Percentiles rank a stretch among this genome's conserved stretches.
Conservation (phyloP, 2,797 vertebrate species). For the Gephyroberyx darwinii region DNA sequence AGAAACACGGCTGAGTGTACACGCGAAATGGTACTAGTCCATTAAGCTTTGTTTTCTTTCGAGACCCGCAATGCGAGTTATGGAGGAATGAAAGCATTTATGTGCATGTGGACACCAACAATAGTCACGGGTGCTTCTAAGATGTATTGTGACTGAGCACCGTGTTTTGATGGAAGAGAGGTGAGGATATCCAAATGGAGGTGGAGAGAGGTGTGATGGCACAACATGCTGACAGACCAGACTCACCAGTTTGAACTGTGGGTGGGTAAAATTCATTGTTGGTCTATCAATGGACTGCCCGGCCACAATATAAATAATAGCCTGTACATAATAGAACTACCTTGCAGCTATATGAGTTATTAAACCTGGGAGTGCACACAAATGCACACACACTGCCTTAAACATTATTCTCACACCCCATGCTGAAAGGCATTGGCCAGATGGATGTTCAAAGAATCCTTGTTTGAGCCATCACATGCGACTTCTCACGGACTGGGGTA, state of each 20-base stretch:
- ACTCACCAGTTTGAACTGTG: conserved; percentile 31
- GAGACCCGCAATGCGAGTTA: conserved; percentile 17
- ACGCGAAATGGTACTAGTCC: conserved; percentile 44
- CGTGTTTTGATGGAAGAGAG: conserved; percentile 22
- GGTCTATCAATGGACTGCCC: background rate
- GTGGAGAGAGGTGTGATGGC: background rate
- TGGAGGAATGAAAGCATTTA: conserved; percentile 28
- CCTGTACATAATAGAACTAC: background rate
- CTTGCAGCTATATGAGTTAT: background rate
- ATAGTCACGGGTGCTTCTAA: background rate
- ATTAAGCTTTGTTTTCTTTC: conserved; percentile 35
- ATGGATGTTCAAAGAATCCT: conserved; percentile 48
- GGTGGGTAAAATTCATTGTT: background rate
- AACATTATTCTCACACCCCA: conserved; percentile 21
- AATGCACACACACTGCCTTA: background rate
- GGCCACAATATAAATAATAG: background rate
- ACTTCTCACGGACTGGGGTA: background rate
- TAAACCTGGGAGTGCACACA: background rate
- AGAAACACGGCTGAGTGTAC: fast-evolving
- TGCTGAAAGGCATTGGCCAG: conserved; percentile 36
- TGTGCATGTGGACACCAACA: conserved; percentile 56
- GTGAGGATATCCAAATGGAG: background rate
- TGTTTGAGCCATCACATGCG: conserved; percentile 38
- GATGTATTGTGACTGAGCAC: background rate
- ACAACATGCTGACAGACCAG: conserved; percentile 31